These are phyloP conservation scores for Drosophila pectinifera DNA, from an alignment of 1,140 invertebrate species.

Conservation along the genomic window DNA sequence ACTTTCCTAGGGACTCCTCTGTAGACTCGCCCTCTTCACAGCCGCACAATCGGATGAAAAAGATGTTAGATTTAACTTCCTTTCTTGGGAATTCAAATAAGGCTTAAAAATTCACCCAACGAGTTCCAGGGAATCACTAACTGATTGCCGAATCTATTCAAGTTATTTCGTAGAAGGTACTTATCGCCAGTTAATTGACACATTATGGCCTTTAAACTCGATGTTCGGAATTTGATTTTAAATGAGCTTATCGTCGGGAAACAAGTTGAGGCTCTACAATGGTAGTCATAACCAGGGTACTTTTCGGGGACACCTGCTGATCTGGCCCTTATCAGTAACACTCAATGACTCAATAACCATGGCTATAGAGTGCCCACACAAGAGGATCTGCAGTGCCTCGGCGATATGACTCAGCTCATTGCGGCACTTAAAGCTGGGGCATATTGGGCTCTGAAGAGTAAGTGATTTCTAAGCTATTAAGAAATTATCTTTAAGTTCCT, in stretches of 20 bases:
- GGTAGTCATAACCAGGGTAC: not conserved
- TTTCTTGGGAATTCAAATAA: no score
- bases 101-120: no score
- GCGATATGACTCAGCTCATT: conserved; percentile 8
- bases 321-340: not conserved
- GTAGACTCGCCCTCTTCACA: not conserved
- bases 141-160: not conserved
- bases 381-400: conserved; percentile 14
- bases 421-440: conserved; percentile 7
- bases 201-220: no score
- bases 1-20: not conserved
- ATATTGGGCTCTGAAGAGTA: conserved; percentile 25
- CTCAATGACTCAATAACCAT: conserved; percentile 1
- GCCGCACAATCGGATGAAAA: no score
- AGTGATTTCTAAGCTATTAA: not conserved
- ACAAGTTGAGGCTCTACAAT: not conserved
- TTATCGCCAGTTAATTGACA: conserved; percentile 1
- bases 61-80: no score
- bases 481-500: no score
- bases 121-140: not conserved
- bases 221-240: conserved; percentile 2
- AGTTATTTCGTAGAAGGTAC: not conserved
- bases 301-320: not conserved
- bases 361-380: conserved; percentile 5
- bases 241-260: not conserved